A percentile compares a stretch with the other conserved stretches of the same genome.
These are phyloP conservation scores for Chloroceryle aenea DNA, from an alignment of 2,113 vertebrate species.

Conservation along the genomic window DNA sequence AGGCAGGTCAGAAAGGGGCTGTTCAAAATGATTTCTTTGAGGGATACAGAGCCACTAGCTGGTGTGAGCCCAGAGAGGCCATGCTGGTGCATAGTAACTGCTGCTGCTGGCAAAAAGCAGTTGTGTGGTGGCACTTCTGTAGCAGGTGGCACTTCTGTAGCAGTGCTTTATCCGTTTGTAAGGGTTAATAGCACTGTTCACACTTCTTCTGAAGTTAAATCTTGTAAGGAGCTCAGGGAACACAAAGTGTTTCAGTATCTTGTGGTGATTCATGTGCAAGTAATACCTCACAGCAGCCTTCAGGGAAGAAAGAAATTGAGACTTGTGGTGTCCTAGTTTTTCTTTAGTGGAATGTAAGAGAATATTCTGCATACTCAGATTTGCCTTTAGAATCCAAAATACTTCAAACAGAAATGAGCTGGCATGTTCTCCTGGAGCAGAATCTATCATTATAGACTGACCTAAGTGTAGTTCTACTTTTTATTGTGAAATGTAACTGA, in stretches of 20 bases:
- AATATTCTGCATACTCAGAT: neutral
- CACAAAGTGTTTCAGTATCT: neutral
- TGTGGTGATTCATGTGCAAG: neutral
- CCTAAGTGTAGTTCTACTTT: neutral
- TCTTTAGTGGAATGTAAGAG: neutral
- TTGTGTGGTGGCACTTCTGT: neutral
- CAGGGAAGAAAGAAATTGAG: neutral
- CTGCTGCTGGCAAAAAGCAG: neutral
- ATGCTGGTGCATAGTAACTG: neutral
- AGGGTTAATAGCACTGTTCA: neutral
- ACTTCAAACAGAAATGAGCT: neutral
- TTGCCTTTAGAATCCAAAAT: neutral
- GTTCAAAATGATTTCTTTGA: neutral
- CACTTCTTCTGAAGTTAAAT: neutral
- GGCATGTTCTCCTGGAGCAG: neutral
- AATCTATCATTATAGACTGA: neutral
- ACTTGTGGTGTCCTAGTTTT: constrained; percentile 12
- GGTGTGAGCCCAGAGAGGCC: neutral
- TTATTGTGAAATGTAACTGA: neutral
- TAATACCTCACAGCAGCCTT: constrained; percentile 1
- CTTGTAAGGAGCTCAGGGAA: neutral
- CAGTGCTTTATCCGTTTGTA: neutral
- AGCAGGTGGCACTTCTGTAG: neutral
- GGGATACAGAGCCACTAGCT: neutral
- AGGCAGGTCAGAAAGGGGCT: neutral